These are phyloP conservation scores for Agapetus fuscipes DNA, from an alignment of 2,888 invertebrate species.

Conservation along the genomic window DNA sequence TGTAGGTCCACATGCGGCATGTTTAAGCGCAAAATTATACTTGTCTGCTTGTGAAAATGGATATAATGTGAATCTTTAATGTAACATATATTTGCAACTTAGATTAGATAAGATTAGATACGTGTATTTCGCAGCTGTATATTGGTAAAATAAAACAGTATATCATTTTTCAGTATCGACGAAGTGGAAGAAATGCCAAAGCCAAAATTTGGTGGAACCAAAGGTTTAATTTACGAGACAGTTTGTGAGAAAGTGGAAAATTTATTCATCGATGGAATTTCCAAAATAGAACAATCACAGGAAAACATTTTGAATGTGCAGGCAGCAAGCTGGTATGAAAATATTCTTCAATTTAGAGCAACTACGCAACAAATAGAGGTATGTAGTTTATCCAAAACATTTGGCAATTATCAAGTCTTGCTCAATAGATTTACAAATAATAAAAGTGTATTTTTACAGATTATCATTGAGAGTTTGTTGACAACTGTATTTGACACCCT, in stretches of 20 bases:
- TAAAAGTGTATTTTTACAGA: slow-evolving; percentile 49
- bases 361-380: slow-evolving; percentile 55
- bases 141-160: no score
- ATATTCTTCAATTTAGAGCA: slow-evolving; percentile 51
- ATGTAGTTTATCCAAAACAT: slow-evolving; percentile 32
- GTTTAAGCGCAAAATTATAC: no score
- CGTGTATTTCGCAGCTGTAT: no score
- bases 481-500: slow-evolving; percentile 68
- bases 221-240: slow-evolving; percentile 55
- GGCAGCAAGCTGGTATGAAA: slow-evolving; percentile 74
- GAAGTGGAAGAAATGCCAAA: slow-evolving; percentile 59
- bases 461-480: slow-evolving; percentile 75
- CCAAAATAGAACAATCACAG: slow-evolving; percentile 49
- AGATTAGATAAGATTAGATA: no score
- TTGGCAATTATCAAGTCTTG: no score
- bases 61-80: no score
- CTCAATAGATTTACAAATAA: no score
- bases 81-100: no score
- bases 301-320: slow-evolving; percentile 67
- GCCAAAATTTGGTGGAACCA: slow-evolving; percentile 69
- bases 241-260: slow-evolving; percentile 63
- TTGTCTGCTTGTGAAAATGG: no score
- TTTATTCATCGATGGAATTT: slow-evolving; percentile 58
- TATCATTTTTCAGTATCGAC: slow-evolving; percentile 44
- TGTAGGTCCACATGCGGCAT: no score